Evolutionary conservation across 1,140 invertebrate species (phyloP), one percentile per base, ranked within the genome.

Genomic region (Anastatus disparis): DNA sequence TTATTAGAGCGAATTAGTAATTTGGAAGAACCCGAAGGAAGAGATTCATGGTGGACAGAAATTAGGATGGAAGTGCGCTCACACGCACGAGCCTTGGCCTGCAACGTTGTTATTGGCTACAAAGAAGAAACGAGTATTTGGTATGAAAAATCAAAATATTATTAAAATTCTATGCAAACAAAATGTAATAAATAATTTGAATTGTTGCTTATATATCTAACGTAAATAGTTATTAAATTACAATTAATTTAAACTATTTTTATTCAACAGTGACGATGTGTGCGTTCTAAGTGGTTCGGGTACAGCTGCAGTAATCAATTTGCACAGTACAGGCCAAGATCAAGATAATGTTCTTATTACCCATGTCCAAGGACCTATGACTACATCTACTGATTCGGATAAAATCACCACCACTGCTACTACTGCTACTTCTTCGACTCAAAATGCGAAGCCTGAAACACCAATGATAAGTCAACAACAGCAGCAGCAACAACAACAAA

Each of bases 41-140:
- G 97, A 40, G 96, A 97, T 80, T 90, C 91, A 8, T 98, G 97
- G 96, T 98, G 96, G 96, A 96, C 92, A 0, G 96, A 98, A 86
- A 87, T 98, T 12, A 87, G 97, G 48, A 96, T 96, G 85, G 97
- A 99, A 89, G 92, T 98, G 65, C 87, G 96, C 2, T 95, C 95
- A 7, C 96, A 99, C 83, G 94, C 94, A 4, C 88, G 95, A 63
- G 92, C 95, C 17, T 86, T 99, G 38, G 92, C 92, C 12, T 98
- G 97, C 77, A 96, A 97, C 82, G 94, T 96, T n/a, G 94, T 98
- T 38, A 86, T 98, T 42, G 96, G 95, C 1, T 99, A 99, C 82
- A 88, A 88, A 61, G 97, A 98, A 87, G 89, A 91, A 44, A 95
- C 95, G 0, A 93, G 93, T 70, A 97, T 98, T 76, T 95, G 93